Evolutionary conservation across 2,797 vertebrate species (phyloP).

Genomic region (Okamejei kenojei): DNA sequence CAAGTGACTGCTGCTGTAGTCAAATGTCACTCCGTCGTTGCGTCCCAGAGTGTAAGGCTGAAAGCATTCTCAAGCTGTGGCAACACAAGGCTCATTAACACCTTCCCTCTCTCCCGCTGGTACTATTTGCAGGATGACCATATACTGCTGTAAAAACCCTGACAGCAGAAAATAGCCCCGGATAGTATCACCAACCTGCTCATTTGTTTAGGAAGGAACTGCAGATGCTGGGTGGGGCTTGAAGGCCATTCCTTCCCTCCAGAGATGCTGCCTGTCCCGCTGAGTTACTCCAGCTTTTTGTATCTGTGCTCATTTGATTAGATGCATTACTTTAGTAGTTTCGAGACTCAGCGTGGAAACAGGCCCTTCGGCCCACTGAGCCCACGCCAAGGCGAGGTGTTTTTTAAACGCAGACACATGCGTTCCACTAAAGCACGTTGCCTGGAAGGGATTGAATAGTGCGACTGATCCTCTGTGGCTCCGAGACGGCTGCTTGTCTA

Average conservation of each 20-base stretch:
- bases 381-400: neutral
- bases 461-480: too few species aligned
- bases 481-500: too few species aligned
- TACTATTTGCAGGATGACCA: constrained; percentile 35
- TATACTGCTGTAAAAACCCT: constrained; percentile 22
- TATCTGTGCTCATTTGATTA: too few species aligned
- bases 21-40: neutral
- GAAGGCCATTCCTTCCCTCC: too few species aligned
- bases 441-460: neutral
- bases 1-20: constrained; percentile 13
- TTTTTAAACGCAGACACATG: neutral
- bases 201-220: neutral
- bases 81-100: neutral
- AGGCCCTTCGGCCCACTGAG: too few species aligned
- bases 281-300: too few species aligned
- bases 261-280: too few species aligned
- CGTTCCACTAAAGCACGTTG: neutral
- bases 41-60: constrained; percentile 20
- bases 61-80: neutral
- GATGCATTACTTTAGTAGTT: too few species aligned
- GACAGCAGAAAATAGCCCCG: constrained; percentile 22
- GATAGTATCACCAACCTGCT: neutral
- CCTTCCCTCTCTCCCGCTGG: neutral
- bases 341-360: too few species aligned
- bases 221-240: too few species aligned